Base-by-base conservation (phyloP, 2,888 invertebrate species). In the Epistrophe grossulariae region DNA sequence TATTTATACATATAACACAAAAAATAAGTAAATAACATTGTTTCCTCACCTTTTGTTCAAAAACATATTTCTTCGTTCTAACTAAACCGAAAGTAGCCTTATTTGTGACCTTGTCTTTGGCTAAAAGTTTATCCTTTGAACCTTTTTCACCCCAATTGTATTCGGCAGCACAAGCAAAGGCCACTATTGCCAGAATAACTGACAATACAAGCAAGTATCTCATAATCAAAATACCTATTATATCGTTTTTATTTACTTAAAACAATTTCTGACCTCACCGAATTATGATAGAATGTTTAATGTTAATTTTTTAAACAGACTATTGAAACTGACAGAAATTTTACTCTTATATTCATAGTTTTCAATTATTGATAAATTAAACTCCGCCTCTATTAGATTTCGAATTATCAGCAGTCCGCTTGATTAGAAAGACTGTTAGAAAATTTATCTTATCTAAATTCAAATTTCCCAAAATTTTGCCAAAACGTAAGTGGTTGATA, bases 11-110 rank as follows among this genome's bases (percentile, higher is more conserved):
- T 40, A 9, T 15, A n/a, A 60, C 4, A n/a, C 0, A 2, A 13
- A 5, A 13, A 4, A 35, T 4, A 11, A 15, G 7, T 45, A 2
- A 45, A 45, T 0, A 45, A 7, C 7, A 45, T 13, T 45, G 2
- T 43, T 13, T 13, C 1, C n/a, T 48, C 1, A 66, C 66, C 45
- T 66, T 66, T 66, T 66, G 66, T 35, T 17, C 1, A 17, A 66
- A 66, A 13, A 66, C 66, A 31, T 62, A 62, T 43, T 62, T 62
- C 15, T 43, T 62, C 0, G 62, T 24, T 24, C 4, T 24, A 9
- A 15, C n/a, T 15, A 43, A 62, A 13, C 24, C 62, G 15, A 62
- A 62, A 43, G 24, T 43, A 9, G 13, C 40, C 0, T 5, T 9
- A 4, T 24, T 43, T 9, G 15, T 15, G 2, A 62, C 62, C 15